A percentile compares a stretch with the other conserved stretches of the same genome.
Conservation (phyloP, 2,797 vertebrate genomes). For the Xerus rutilus region DNA sequence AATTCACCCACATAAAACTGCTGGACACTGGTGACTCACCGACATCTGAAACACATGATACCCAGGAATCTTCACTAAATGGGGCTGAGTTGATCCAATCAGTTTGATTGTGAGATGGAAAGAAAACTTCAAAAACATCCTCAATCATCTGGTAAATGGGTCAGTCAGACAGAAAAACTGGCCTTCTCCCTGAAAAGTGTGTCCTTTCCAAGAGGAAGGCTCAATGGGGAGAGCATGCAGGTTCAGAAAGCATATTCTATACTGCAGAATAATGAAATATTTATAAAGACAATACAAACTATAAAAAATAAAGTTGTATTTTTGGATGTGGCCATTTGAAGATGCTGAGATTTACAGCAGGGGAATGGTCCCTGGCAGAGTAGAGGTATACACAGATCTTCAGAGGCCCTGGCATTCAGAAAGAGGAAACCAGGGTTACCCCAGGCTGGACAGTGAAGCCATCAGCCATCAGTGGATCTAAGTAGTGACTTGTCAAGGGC, state of each 20-base stretch:
- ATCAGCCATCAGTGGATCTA: background rate
- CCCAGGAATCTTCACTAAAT: background rate
- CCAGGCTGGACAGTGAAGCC: background rate
- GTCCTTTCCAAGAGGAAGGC: background rate
- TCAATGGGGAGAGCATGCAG: too few relatives aligned
- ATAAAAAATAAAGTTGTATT: background rate
- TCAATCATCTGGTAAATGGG: background rate
- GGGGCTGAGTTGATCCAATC: background rate
- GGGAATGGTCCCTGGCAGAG: rapidly evolving
- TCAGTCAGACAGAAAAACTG: background rate
- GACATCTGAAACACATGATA: background rate
- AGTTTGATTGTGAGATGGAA: background rate
- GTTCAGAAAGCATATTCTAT: background rate
- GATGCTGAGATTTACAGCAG: background rate
- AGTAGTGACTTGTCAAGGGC: background rate
- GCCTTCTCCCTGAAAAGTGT: background rate
- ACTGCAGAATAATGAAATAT: background rate
- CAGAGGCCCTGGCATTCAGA: background rate
- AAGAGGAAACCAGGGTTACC: background rate
- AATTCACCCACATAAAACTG: background rate
- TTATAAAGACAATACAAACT: background rate
- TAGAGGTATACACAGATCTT: background rate
- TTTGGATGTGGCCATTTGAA: background rate
- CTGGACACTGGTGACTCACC: background rate
- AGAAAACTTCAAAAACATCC: background rate